Conservation (phyloP, 2,113 vertebrate genomes). For the Tetraodon nigroviridis region DNA sequence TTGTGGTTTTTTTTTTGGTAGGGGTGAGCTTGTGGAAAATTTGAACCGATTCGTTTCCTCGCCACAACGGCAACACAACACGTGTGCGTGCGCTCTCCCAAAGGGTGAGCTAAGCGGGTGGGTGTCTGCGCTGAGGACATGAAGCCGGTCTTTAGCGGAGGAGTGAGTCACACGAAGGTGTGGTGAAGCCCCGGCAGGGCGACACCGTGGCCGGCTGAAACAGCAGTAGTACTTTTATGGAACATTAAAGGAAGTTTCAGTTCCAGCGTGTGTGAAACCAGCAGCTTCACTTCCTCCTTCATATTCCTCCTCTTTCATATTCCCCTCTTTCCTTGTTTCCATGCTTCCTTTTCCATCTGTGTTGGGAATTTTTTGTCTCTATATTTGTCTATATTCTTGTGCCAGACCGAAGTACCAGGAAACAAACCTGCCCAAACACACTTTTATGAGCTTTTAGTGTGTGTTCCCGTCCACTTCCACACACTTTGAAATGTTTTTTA, state of each 20-base stretch:
- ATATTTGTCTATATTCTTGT: background rate
- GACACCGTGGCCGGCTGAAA: background rate
- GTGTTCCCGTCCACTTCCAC: background rate
- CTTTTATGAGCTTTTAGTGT: too few relatives aligned
- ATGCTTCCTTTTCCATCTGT: background rate
- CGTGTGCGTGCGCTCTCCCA: conserved; percentile 3
- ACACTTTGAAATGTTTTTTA: too few relatives aligned
- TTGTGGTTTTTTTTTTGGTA: conserved; percentile 1
- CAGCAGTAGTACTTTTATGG: background rate
- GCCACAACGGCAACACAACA: conserved; percentile 23
- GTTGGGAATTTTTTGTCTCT: background rate
- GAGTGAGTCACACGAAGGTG: conserved; percentile 13
- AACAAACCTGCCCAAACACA: too few relatives aligned
- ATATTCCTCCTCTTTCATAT: conserved; percentile 2
- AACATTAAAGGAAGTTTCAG: background rate
- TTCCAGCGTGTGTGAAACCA: background rate
- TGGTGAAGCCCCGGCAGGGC: conserved; percentile 17
- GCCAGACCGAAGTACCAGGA: too few relatives aligned
- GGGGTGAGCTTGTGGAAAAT: conserved; percentile 3
- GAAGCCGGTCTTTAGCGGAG: conserved; percentile 30
- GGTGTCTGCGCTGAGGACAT: conserved; percentile 6
- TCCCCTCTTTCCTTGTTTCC: background rate
- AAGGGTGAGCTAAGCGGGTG: conserved; percentile 27
- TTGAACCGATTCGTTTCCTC: conserved; percentile 5
- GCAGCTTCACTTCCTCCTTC: background rate